phyloP scores from a whole-genome alignment of 2,113 vertebrate species.

The Clarias macrocephalus region DNA sequence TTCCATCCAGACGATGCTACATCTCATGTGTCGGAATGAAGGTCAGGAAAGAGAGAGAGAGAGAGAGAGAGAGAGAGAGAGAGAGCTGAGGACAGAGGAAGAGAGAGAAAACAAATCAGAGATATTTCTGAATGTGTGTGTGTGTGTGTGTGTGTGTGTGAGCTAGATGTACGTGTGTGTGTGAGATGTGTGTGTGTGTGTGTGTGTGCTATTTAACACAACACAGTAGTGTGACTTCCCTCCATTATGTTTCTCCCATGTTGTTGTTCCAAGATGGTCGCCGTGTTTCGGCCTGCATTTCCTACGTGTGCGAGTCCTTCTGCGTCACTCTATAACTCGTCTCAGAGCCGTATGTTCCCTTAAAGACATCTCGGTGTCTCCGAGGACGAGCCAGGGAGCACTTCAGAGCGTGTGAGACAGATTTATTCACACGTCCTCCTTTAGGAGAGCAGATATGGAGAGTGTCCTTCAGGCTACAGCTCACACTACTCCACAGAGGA shows the following conservation, averaged over 20 bases:
- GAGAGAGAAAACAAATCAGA: conserved; percentile 1
- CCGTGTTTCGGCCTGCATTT: background rate
- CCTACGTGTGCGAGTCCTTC: background rate
- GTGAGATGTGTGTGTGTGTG: background rate
- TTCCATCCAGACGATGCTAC: conserved; percentile 23
- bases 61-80: conserved; percentile 27
- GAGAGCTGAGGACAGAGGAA: background rate
- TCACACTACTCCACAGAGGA: conserved; percentile 3
- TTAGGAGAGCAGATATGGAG: conserved; percentile 24
- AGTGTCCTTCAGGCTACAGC: conserved; percentile 31
- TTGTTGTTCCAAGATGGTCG: background rate
- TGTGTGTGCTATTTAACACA: background rate
- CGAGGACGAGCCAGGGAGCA: background rate
- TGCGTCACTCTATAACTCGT: background rate
- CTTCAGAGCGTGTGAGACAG: conserved; percentile 10
- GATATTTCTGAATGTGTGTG: background rate
- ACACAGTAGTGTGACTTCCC: background rate
- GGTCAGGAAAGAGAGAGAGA: conserved; percentile 11
- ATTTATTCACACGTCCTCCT: conserved; percentile 43
- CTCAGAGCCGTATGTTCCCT: background rate
- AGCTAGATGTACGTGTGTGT: conserved; percentile 34
- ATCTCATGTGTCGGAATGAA: background rate
- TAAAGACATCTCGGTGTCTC: background rate
- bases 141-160: conserved; percentile 34
- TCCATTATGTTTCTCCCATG: background rate